These are phyloP conservation scores for Apamea crenata DNA, from an alignment of 2,888 invertebrate genomes.

Conservation along the genomic window DNA sequence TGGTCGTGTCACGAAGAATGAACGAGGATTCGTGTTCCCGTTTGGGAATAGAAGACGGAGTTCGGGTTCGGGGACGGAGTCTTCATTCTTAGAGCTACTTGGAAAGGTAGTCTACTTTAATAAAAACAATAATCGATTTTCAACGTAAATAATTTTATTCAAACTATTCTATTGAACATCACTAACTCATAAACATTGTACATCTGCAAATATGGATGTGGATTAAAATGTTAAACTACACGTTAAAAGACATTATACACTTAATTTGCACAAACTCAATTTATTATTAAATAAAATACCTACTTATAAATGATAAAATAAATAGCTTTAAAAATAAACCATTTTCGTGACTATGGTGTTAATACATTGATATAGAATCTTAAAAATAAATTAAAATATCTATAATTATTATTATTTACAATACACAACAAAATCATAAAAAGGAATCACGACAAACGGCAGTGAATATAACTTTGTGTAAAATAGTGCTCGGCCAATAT, in stretches of 20 bases:
- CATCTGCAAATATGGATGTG: constrained; percentile 90
- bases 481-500: constrained; percentile 63
- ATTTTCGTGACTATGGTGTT: constrained; percentile 83
- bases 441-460: constrained; percentile 76
- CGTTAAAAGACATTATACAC: constrained; percentile 81
- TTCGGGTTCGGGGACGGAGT: no score
- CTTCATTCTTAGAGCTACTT: background rate
- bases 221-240: constrained; percentile 78
- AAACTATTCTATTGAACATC: constrained; percentile 91
- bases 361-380: constrained; percentile 84
- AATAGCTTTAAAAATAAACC: constrained; percentile 87
- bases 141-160: constrained; percentile 91
- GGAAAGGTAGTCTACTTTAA: constrained; percentile 7
- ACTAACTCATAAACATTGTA: constrained; percentile 90
- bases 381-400: constrained; percentile 78
- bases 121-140: constrained; percentile 86
- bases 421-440: constrained; percentile 72
- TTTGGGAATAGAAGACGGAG: background rate
- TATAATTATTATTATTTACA: constrained; percentile 79
- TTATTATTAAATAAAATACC: constrained; percentile 86
- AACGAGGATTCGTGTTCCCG: background rate
- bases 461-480: constrained; percentile 54
- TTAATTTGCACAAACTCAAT: constrained; percentile 86
- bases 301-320: constrained; percentile 86
- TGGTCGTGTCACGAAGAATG: background rate